Evolutionary conservation across 30 jellyfish, hydroid and myxozoan species (phyloP), one percentile per base, ranked within the genome.

Genomic region (Catostylus mosaicus): DNA sequence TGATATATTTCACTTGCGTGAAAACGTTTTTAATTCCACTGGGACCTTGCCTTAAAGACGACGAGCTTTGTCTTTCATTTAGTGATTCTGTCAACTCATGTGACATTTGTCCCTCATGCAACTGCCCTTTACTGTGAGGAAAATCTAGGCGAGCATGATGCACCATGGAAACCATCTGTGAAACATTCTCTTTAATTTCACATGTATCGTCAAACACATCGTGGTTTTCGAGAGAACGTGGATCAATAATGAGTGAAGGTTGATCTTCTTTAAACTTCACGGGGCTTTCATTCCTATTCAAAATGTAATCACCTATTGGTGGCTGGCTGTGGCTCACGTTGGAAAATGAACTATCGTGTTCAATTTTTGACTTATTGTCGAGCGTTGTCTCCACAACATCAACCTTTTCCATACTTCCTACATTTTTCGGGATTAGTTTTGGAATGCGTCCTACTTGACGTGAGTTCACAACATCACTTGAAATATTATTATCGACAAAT

Each of bases 91-190:
- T 30, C 10, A 71, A 72, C 8, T 51, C 52, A 9, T 35, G 70
- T 45, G 84, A 72, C 20, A 45, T 24, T 8, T 68, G 80, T 45
- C 80, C 27, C 40, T 68, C 80, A 38, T 68, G 67, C 62, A 48
- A 36, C 37, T 20, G 18, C 9, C 38, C 84, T 18, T 72, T 48
- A 27, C 76, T 45, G 23, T 77, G 75, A 6, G 88, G 88, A 47
- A 50, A 77, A 59, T 77, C 88, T 36, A 27, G 31, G 43, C 88
- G 88, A 26, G 67, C 78, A 77, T 77, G 88, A 40, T 77, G 88
- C 46, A 33, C 67, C 20, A 30, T 57, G 23, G 75, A 67, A 20
- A 52, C 11, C 54, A 23, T 19, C 68, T 77, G 88, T 19, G 78
- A 38, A 14, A 2, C 27, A 37, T 60, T 43, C 18, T 26, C 59